These are phyloP conservation scores for Apoderus coryli DNA, from an alignment of 2,888 invertebrate genomes.

Conservation along the genomic window DNA sequence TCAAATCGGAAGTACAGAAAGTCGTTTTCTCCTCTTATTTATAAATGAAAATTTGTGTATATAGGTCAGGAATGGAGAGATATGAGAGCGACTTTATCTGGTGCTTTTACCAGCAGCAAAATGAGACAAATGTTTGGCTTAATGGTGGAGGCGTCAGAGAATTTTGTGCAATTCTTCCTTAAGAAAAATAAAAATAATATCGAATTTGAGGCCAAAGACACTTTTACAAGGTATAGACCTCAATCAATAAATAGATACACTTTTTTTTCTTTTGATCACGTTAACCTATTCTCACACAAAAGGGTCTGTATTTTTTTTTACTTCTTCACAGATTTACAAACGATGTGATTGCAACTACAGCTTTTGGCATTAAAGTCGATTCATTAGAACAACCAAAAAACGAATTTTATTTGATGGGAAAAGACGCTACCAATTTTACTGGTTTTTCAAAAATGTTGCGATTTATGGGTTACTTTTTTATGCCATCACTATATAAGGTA, in stretches of 20 bases:
- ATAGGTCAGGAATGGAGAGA: conserved; percentile 15
- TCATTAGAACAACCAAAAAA: conserved; percentile 37
- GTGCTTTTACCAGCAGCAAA: conserved; percentile 14
- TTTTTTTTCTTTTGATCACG: too few relatives aligned
- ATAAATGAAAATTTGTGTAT: too few relatives aligned
- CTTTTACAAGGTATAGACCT: conserved; percentile 14
- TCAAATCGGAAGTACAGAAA: too few relatives aligned
- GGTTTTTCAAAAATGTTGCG: too few relatives aligned
- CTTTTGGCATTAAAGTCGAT: conserved; percentile 39
- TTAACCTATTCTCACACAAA: too few relatives aligned
- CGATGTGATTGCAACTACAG: conserved; percentile 39
- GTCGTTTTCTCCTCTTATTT: too few relatives aligned
- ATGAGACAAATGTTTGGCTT: conserved; percentile 13
- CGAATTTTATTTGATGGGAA: conserved; percentile 38
- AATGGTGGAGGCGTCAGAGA: conserved; percentile 13
- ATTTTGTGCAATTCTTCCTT: conserved; percentile 11
- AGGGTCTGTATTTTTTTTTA: too few relatives aligned
- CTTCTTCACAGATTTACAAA: conserved; percentile 32
- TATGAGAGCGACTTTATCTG: conserved; percentile 13
- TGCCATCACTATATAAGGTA: too few relatives aligned
- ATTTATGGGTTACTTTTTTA: too few relatives aligned
- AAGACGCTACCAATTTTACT: conserved; percentile 26
- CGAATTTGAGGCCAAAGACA: conserved; percentile 13
- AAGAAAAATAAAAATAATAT: conserved; percentile 3
- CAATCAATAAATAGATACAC: too few relatives aligned